phyloP scores from a whole-genome alignment of 2,113 vertebrate species.

The Manacus vitellinus region DNA sequence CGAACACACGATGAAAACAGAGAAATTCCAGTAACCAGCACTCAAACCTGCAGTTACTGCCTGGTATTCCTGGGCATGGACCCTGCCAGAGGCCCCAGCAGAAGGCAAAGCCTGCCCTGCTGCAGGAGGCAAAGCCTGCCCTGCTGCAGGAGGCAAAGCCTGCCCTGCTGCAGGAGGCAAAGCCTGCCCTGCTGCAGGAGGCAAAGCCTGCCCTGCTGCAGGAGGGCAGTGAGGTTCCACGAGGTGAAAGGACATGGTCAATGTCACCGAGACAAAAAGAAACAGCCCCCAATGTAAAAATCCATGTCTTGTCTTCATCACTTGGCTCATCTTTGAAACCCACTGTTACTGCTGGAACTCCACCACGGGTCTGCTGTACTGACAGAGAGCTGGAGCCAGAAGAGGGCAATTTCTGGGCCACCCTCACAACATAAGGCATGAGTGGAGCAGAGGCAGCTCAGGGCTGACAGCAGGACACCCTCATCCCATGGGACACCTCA shows the following conservation, averaged over 20 bases:
- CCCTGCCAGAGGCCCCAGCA: background rate
- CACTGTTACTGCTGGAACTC: background rate
- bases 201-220: background rate
- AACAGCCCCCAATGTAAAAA: fast-evolving
- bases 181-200: too few species aligned
- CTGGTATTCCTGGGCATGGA: background rate
- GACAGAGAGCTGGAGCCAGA: background rate
- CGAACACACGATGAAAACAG: background rate
- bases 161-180: too few species aligned
- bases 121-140: background rate
- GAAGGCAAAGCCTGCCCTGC: background rate
- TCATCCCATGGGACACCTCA: background rate
- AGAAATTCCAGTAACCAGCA: too few species aligned
- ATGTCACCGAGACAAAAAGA: background rate
- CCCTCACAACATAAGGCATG: background rate
- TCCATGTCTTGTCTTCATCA: background rate
- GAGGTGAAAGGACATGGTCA: background rate
- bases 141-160: too few species aligned
- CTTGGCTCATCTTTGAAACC: background rate
- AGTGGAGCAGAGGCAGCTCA: background rate
- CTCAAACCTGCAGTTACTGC: background rate
- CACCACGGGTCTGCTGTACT: too few species aligned
- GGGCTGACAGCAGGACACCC: background rate
- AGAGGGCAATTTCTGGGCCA: background rate
- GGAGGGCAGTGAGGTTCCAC: background rate